Percentiles rank a stretch among this genome's conserved stretches.
Conservation (phyloP, 2,888 invertebrate species). For the Brenthis ino region DNA sequence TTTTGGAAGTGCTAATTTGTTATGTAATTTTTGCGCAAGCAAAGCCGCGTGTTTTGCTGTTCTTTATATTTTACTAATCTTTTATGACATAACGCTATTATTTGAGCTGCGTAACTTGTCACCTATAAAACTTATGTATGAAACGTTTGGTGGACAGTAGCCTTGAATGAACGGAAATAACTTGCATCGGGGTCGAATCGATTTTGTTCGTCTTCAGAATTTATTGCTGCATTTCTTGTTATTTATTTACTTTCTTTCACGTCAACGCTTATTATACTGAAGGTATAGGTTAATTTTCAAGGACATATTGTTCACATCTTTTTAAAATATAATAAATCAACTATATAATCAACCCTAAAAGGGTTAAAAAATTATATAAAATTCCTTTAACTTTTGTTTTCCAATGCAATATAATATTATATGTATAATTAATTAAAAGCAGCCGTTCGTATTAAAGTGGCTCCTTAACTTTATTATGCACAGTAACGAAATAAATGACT, state of each 20-base stretch:
- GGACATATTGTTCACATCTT: too few species aligned
- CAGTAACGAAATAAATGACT: conserved; percentile 10
- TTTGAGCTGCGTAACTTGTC: neutral
- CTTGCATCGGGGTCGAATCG: conserved; percentile 72
- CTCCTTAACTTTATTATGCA: conserved; percentile 4
- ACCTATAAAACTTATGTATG: conserved; percentile 26
- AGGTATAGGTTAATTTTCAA: neutral
- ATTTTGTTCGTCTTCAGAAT: conserved; percentile 64
- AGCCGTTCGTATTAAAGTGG: conserved; percentile 7
- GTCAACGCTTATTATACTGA: conserved; percentile 2
- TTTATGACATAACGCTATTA: too few species aligned
- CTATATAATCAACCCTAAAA: too few species aligned
- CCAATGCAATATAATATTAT: neutral
- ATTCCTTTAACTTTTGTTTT: neutral
- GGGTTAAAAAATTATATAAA: neutral
- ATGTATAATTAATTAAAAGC: conserved; percentile 6
- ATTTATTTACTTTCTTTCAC: conserved; percentile 29
- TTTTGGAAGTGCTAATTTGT: too few species aligned
- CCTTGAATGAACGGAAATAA: conserved; percentile 74
- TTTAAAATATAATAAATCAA: too few species aligned
- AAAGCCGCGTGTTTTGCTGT: too few species aligned
- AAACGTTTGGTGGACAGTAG: conserved; percentile 32
- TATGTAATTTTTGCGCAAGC: too few species aligned
- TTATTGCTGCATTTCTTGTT: conserved; percentile 50
- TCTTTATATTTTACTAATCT: too few species aligned